A percentile compares a stretch with the other conserved stretches of the same genome.
phyloP scores from a whole-genome alignment of 2,888 invertebrate genomes.

The Ormyrus pomaceus region DNA sequence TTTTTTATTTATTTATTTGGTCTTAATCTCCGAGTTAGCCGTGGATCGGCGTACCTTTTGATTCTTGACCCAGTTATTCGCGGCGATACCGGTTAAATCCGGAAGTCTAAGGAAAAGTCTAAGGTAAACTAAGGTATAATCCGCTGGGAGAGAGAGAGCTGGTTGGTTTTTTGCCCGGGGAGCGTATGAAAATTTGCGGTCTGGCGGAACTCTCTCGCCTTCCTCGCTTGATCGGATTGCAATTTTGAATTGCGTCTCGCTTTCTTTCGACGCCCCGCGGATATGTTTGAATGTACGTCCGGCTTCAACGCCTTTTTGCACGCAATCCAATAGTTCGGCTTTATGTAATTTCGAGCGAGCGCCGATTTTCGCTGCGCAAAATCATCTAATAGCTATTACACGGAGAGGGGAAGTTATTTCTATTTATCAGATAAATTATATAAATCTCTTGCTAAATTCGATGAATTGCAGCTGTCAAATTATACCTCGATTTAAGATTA shows the following conservation, averaged over 20 bases:
- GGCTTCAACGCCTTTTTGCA: not conserved
- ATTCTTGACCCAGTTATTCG: slow-evolving; percentile 33
- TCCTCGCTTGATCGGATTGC: not conserved
- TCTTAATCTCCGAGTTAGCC: slow-evolving; percentile 6
- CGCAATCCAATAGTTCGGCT: not conserved
- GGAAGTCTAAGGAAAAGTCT: not conserved
- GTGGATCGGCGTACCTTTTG: not conserved
- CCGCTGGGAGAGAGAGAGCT: not conserved
- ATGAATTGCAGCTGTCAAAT: not conserved
- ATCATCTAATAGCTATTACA: slow-evolving; percentile 15
- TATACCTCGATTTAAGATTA: no score
- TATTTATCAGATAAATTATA: not conserved
- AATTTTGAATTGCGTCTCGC: slow-evolving; percentile 31
- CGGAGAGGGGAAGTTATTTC: not conserved
- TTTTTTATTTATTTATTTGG: slow-evolving; percentile 13
- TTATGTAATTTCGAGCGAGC: slow-evolving; percentile 26
- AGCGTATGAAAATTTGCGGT: slow-evolving; percentile 42
- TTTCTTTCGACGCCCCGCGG: slow-evolving; percentile 33
- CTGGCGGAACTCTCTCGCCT: slow-evolving; percentile 9
- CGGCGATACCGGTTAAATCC: no score
- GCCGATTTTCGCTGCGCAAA: not conserved
- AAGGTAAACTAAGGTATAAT: not conserved
- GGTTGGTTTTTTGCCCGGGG: not conserved
- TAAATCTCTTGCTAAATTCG: not conserved
- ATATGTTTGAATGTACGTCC: slow-evolving; percentile 33